Evolutionary conservation across 2,113 vertebrate species (phyloP).

Genomic region (Probosciger aterrimus): DNA sequence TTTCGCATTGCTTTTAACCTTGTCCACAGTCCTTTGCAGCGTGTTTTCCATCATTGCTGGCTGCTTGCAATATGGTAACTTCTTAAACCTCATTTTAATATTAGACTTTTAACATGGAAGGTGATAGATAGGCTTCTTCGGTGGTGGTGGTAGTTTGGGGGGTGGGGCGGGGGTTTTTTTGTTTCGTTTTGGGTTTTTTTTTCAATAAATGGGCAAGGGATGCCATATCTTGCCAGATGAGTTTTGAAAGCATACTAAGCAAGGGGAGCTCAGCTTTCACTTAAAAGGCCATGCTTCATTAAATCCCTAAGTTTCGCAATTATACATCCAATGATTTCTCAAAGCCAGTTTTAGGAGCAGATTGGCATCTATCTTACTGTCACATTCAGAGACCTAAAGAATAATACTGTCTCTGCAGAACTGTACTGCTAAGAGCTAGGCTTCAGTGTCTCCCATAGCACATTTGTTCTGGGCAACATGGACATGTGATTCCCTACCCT

Average conservation of each 20-base stretch:
- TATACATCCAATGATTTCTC: background rate
- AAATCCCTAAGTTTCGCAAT: background rate
- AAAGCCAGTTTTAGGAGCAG: background rate
- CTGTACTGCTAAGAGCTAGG: background rate
- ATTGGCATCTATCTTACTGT: background rate
- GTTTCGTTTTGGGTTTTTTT: background rate
- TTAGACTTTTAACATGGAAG: background rate
- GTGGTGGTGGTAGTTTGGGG: background rate
- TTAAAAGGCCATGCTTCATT: background rate
- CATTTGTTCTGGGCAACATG: background rate
- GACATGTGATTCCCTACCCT: background rate
- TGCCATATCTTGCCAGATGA: background rate
- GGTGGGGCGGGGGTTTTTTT: background rate
- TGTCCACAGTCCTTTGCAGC: background rate
- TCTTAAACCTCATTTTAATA: background rate
- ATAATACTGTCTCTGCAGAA: background rate
- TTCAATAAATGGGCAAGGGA: background rate
- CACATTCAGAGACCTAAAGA: background rate
- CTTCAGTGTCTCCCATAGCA: background rate
- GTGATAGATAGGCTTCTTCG: background rate
- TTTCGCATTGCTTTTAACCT: background rate
- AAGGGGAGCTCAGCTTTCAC: conserved; percentile 9
- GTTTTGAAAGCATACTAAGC: background rate
- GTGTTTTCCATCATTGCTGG: background rate
- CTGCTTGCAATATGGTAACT: background rate